Percentiles rank a stretch among this genome's conserved stretches.
Evolutionary conservation across 2,888 invertebrate species (phyloP).

Genomic region (Lordiphosa andalusiaca): DNA sequence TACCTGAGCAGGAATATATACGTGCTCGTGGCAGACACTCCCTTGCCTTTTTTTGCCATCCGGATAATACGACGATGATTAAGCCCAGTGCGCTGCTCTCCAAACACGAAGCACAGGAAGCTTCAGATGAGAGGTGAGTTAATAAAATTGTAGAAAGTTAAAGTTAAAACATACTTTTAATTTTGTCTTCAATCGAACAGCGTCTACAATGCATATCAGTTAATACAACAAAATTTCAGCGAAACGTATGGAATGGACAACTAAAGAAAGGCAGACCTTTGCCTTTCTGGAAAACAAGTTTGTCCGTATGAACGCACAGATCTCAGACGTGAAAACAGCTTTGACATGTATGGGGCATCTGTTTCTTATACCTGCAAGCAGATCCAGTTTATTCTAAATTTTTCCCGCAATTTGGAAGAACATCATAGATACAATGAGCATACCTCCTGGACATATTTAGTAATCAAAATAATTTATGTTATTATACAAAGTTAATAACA

Average conservation of each 20-base stretch:
- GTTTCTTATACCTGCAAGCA: too few species aligned
- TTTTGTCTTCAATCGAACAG: constrained; percentile 72
- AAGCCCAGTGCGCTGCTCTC: constrained; percentile 77
- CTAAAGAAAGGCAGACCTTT: background rate
- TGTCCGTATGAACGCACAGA: too few species aligned
- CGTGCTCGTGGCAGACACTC: constrained; percentile 86
- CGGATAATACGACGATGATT: constrained; percentile 81
- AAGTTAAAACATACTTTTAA: constrained; percentile 63
- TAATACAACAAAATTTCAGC: constrained; percentile 86
- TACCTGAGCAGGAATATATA: constrained; percentile 85
- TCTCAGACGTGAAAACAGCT: too few species aligned
- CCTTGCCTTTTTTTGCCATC: constrained; percentile 89
- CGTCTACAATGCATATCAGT: constrained; percentile 86
- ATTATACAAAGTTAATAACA: too few species aligned
- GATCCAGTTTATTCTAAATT: too few species aligned
- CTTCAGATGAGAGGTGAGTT: constrained; percentile 22
- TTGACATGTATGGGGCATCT: too few species aligned
- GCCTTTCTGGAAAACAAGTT: too few species aligned
- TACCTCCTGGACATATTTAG: too few species aligned
- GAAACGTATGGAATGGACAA: constrained; percentile 85
- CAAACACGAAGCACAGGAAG: background rate
- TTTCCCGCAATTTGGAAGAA: too few species aligned
- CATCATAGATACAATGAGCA: too few species aligned
- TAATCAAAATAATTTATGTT: too few species aligned
- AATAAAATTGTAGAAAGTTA: background rate